A percentile compares a stretch with the other conserved stretches of the same genome.
phyloP scores from a whole-genome alignment of 2,113 vertebrate genomes.

The Rhagologus leucostigma region DNA sequence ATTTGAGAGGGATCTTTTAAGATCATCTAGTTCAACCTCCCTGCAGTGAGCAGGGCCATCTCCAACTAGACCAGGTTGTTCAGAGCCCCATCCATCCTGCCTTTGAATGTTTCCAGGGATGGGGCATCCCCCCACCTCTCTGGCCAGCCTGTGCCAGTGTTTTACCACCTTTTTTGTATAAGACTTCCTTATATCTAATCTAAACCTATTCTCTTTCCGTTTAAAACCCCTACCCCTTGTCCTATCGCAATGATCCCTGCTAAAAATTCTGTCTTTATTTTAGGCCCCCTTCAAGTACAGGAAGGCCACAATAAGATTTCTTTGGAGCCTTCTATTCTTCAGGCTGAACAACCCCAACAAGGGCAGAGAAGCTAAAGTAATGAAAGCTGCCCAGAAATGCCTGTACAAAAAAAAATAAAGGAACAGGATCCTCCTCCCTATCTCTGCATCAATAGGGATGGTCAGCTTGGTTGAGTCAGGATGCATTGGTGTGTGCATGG shows the following conservation, averaged over 20 bases:
- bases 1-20: background rate
- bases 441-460: background rate
- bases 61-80: background rate
- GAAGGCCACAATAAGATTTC: background rate
- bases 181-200: background rate
- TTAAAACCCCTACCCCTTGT: background rate
- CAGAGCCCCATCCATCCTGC: background rate
- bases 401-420: background rate
- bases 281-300: background rate
- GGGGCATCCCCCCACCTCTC: background rate
- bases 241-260: accelerated
- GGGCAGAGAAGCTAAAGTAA: background rate
- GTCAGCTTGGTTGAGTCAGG: background rate
- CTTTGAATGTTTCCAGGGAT: background rate
- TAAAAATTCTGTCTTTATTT: background rate
- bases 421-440: background rate
- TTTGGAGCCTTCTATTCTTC: background rate
- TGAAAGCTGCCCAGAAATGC: background rate
- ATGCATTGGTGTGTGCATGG: background rate
- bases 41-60: background rate
- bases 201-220: background rate
- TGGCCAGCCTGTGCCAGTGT: background rate
- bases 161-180: background rate
- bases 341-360: background rate
- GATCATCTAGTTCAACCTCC: background rate